Evolutionary conservation across 1,140 invertebrate species (phyloP), one percentile per base, ranked within the genome.

Genomic region (Tigriopus japonicus): DNA sequence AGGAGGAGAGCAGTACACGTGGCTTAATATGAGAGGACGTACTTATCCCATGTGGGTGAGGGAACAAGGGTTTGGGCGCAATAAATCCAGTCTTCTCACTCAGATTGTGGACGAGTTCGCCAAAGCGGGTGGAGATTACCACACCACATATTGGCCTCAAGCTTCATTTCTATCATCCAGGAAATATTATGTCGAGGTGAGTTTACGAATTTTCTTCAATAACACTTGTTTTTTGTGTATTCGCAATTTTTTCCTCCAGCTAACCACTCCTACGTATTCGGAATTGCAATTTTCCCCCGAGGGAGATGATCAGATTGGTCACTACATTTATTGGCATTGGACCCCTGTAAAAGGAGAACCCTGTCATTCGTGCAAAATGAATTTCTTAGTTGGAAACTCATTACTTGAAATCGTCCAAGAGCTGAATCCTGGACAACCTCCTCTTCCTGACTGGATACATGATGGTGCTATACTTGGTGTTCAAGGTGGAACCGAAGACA

Each of bases 71-170:
- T 53, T 42, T 10, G 51, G 56, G 9, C 40, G 54, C 35, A 43
- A 54, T 23, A 40, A 35, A 17, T 58, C 24, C 14, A 43, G 15
- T 42, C 21, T 61, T 7, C 42, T 56, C 35, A 60, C 51, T n/a
- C 19, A 23, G 52, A 54, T 35, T 15, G 52, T 54, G 2, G 28
- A 54, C n/a, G 15, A n/a, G 19, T 17, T 35, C n/a, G 19, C 60
- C 0, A 65, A 63, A 6, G 67, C 68, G 14, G 72, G 71, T 7
- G 72, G 72, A 9, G 68, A 71, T 53, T 72, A 70, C 63, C 67
- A 73, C 62, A 72, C 71, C 24, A 74, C 71, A 1, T 74, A 74
- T 62, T 73, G 68, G 62, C 70, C 71, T 0, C 68, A 72, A 62
- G 66, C 72, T 19, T 68, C 69, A 6, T 74, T 68, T 61, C 43